Percentiles rank a stretch among this genome's conserved stretches.
Conservation (phyloP, 92 coral and sea anemone species). For the Pocillopora meandrina region DNA sequence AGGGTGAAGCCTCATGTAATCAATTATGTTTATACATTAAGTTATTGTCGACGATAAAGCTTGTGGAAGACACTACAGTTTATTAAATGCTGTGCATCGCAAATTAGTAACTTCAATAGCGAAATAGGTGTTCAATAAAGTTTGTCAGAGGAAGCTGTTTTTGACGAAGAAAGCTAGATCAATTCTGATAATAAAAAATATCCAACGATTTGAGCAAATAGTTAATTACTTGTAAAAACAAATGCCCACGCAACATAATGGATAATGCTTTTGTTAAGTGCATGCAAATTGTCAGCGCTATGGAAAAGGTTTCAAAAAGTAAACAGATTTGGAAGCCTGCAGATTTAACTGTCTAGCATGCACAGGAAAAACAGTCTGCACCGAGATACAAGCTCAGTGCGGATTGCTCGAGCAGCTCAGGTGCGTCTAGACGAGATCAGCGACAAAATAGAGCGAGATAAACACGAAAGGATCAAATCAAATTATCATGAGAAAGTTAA, state of each 20-base stretch:
- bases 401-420: slow-evolving; percentile 46
- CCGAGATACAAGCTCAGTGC: slow-evolving; percentile 29
- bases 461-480: slow-evolving; percentile 25
- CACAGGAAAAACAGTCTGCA: neutral
- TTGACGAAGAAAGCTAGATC: no score
- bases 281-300: neutral
- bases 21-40: slow-evolving; percentile 1
- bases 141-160: neutral
- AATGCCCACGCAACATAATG: neutral
- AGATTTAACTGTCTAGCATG: neutral
- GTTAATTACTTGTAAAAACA: neutral
- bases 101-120: neutral
- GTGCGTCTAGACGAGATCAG: slow-evolving; percentile 42
- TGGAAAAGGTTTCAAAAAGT: neutral
- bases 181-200: no score
- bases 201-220: no score
- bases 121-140: neutral
- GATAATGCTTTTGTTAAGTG: neutral
- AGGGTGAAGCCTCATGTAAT: neutral
- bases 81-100: neutral
- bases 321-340: no score
- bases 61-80: neutral
- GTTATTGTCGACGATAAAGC: neutral
- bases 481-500: slow-evolving; percentile 33
- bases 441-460: slow-evolving; percentile 49